These are phyloP conservation scores for Danionella cerebrum DNA, from an alignment of 2,113 vertebrate species.

Conservation along the genomic window DNA sequence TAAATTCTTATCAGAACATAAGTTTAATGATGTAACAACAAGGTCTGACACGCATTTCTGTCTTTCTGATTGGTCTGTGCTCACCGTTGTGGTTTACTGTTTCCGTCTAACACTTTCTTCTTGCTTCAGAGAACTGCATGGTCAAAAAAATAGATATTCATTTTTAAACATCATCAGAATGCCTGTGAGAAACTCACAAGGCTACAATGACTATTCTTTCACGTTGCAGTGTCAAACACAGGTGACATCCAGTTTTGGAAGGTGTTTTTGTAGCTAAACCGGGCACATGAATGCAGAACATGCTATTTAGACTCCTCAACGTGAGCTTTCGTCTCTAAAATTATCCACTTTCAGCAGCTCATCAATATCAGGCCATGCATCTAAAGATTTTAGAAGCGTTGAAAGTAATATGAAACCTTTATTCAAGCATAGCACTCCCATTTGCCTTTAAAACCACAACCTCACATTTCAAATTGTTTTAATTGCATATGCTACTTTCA, in stretches of 20 bases:
- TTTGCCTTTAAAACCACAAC: no score
- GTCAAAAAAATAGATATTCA: conserved; percentile 18
- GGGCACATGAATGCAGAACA: background rate
- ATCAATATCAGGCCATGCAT: background rate
- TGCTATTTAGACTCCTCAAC: background rate
- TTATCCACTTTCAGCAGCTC: background rate
- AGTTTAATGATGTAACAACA: background rate
- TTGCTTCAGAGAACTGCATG: conserved; percentile 6
- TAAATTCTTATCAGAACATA: background rate
- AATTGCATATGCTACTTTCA: no score
- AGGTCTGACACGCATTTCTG: background rate
- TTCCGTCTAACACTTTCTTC: conserved; percentile 22
- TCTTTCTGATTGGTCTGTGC: conserved; percentile 12
- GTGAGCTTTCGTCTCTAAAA: background rate
- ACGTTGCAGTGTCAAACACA: no score
- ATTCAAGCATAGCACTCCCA: no score
- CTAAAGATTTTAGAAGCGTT: background rate
- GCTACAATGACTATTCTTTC: no score
- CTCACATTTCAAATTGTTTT: no score
- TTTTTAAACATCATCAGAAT: no score
- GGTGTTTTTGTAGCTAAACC: no score
- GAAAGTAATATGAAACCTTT: background rate
- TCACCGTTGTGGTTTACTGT: conserved; percentile 29
- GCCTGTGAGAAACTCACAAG: no score
- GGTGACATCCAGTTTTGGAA: background rate